Base-by-base conservation (phyloP, 2,113 vertebrate genomes). In the Megaptera novaeangliae region DNA sequence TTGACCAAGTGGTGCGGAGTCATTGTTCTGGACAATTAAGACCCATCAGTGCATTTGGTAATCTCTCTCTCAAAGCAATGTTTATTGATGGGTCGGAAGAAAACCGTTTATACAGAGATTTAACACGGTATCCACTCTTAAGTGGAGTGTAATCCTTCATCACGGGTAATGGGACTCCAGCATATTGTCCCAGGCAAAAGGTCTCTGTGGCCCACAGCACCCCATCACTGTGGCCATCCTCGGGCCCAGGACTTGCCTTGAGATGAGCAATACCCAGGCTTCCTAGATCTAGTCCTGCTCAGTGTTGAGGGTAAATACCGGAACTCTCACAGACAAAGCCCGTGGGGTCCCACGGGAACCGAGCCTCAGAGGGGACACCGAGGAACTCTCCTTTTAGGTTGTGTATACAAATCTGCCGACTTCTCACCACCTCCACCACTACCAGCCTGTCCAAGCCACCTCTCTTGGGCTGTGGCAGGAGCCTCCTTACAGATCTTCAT, bases 1-100 rank as follows among this genome's bases (percentile, higher is more conserved):
- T 98, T 96, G 98, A 98, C 98, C 98, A 98, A 98, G 97, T 97
- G 97, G 97, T 93, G 98, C 98, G 99, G 98, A 98, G 97, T 98
- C 94, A 92, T 92, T 88, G 94, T 77, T 95, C 31, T 98, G 97
- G 97, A 98, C 96, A 98, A 98, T 98, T 97, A 98, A 98, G 98
- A 97, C 82, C 72, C 69, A 49, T 95, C 95, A 98, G 89, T 96
- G 90, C 96, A 69, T 96, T 89, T 95, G 98, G 96, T 25, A 12
- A 18, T 20, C 71, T 88, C n/a, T 94, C 91, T 91, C 95, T 96
- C 96, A 98, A 92, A 96, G 96, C 87, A 88, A 93, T 98, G 97
- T 98, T 97, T 98, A 98, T 98, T 96, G 98, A 98, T 97, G 46
- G 98, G 96, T 97, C 20, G 44, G 88, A 93, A 96, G 94, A 97